Percentiles rank a stretch among this genome's conserved stretches.
These are phyloP conservation scores for Bufo bufo DNA, from an alignment of 2,113 vertebrate genomes.

Conservation along the genomic window DNA sequence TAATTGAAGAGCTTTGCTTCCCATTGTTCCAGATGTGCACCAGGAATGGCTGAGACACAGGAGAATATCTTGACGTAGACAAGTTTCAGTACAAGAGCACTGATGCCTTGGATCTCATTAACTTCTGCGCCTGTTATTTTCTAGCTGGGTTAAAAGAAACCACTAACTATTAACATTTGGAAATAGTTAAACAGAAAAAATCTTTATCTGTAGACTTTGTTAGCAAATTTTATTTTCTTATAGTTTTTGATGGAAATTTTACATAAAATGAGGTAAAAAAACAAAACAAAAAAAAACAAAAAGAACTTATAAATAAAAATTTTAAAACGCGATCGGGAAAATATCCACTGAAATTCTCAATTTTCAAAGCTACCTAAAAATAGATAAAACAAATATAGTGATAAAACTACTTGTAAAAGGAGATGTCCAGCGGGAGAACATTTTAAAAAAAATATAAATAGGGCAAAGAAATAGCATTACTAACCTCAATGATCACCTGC, in stretches of 20 bases:
- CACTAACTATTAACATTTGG: neutral
- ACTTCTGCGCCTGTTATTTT: neutral
- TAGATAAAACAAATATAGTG: no score
- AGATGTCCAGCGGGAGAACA: no score
- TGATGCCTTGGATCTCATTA: neutral
- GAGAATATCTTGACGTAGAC: neutral
- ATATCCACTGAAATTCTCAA: no score
- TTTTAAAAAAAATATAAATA: no score
- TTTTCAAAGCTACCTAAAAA: no score
- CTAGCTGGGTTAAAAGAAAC: neutral
- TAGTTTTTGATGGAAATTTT: neutral
- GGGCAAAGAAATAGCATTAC: no score
- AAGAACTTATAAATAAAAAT: neutral
- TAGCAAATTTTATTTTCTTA: no score
- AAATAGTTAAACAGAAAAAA: neutral
- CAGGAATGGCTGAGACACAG: slow-evolving; percentile 2
- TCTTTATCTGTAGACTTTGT: neutral
- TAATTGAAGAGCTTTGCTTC: slow-evolving; percentile 39
- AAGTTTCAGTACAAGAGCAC: neutral
- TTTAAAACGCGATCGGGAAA: no score
- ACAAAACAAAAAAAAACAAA: neutral
- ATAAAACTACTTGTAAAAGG: no score
- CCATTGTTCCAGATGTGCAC: slow-evolving; percentile 27
- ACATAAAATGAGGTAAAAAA: neutral
- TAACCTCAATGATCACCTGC: no score